Evolutionary conservation across 2,113 vertebrate species (phyloP), one percentile per base, ranked within the genome.

Genomic region (Todiramphus chloris): DNA sequence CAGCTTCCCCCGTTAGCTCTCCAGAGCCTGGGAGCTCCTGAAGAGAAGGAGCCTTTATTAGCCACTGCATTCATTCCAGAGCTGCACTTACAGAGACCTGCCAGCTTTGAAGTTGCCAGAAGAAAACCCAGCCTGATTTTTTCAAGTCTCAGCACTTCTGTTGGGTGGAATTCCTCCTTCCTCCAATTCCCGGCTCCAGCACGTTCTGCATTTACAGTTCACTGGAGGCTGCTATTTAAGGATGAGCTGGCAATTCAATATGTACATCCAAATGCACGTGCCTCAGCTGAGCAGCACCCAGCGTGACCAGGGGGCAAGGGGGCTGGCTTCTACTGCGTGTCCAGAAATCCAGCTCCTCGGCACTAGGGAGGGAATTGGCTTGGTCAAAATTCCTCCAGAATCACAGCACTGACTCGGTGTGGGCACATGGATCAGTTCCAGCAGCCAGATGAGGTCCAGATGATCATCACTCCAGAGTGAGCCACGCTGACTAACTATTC

Each of bases 121-220:
- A 90, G 79, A 93, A 87, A 94, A 83, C 31, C 46, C 11, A 73
- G 70, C 84, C 74, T 48, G 81, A 76, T 85, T 95, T 43, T 37
- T 93, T 94, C 87, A 91, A 64, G 83, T 87, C 89, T 75, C 93
- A 89, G 89, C 62, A 30, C 10, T 74, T 90, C 72, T 94, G 68
- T 28, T 83, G 43, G 56, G 64, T 78, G 58, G 80, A 96, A 97
- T 95, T 91, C 83, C 87, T 94, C 73, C 87, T 92, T 96, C 87
- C 83, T 60, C 68, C 83, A 63, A 87, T 87, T 95, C 87, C 87
- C 72, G 66, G 78, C 81, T 92, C 28, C 77, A 87, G 81, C 80
- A 92, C 1, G 1, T 51, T 78, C 86, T 58, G 51, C 0, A 13
- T 68, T 89, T 64, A 43, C 78, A 85, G 62, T 37, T 93, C 66